phyloP scores from a whole-genome alignment of 2,888 invertebrate genomes.

The Hemistola chrysoprasaria region DNA sequence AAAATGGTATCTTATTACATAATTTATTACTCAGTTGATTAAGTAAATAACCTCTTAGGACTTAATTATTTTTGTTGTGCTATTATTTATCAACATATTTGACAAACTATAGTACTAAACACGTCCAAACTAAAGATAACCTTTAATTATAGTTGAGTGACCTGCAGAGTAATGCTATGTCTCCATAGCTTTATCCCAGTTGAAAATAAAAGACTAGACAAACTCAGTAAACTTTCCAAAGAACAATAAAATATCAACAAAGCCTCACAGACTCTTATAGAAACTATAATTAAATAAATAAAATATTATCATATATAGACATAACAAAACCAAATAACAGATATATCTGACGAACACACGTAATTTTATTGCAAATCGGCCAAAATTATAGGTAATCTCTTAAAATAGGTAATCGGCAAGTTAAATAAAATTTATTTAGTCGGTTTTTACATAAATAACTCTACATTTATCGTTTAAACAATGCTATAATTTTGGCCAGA shows the following conservation, averaged over 20 bases:
- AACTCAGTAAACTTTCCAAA: neutral
- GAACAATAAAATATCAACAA: slow-evolving; percentile 10
- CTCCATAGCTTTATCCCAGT: slow-evolving; percentile 24
- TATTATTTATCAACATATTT: no score
- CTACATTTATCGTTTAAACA: neutral
- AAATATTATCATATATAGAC: slow-evolving; percentile 1
- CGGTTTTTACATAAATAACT: no score
- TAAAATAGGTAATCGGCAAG: no score
- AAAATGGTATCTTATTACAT: no score
- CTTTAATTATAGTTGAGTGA: neutral
- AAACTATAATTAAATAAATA: slow-evolving; percentile 9
- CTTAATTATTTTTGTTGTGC: no score
- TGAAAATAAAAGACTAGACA: slow-evolving; percentile 1
- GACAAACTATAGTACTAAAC: no score
- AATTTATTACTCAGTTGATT: no score
- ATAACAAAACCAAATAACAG: neutral
- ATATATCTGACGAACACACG: slow-evolving; percentile 8
- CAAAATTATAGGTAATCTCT: neutral
- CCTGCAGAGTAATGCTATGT: slow-evolving; percentile 23
- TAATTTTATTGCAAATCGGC: neutral
- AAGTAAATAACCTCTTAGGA: no score
- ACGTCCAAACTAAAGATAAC: no score
- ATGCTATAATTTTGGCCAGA: neutral
- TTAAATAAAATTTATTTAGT: no score
- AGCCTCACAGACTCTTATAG: slow-evolving; percentile 2